Percentiles rank a stretch among this genome's conserved stretches.
phyloP scores from a whole-genome alignment of 2,888 invertebrate genomes.

The Microctonus aethiopoides region DNA sequence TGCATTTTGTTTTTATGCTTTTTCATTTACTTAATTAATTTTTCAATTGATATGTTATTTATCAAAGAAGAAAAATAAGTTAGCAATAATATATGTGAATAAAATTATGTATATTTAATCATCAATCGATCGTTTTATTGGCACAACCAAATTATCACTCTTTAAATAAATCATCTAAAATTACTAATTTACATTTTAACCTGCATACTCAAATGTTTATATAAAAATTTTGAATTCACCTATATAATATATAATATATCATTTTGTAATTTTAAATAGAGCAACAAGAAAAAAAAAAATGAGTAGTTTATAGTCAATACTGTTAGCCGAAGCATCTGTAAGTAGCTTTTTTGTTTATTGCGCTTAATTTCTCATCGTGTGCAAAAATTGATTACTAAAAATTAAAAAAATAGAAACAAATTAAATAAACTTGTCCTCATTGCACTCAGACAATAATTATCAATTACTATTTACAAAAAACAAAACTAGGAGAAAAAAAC shows the following conservation, averaged over 20 bases:
- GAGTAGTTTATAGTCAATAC: conserved; percentile 40
- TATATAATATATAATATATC: neutral
- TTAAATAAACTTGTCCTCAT: neutral
- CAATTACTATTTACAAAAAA: conserved; percentile 20
- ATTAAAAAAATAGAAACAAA: neutral
- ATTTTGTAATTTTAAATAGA: conserved; percentile 29
- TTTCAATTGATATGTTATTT: conserved; percentile 30
- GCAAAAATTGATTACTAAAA: neutral
- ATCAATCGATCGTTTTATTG: conserved; percentile 25
- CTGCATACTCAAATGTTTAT: no score
- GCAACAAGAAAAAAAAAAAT: conserved; percentile 27
- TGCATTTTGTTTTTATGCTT: neutral
- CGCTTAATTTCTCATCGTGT: conserved; percentile 9
- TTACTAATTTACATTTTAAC: neutral
- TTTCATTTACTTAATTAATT: conserved; percentile 16
- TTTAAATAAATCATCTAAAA: conserved; percentile 6
- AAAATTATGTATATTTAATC: conserved; percentile 23
- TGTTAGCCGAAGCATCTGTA: conserved; percentile 46
- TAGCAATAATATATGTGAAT: conserved; percentile 19
- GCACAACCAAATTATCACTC: conserved; percentile 48
- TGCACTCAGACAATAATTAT: neutral
- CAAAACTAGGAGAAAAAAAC: neutral
- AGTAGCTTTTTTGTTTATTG: conserved; percentile 37
- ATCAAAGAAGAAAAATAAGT: conserved; percentile 2
- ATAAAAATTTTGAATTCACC: conserved; percentile 12